Conservation (phyloP, 2,888 invertebrate species). For the Lithophane semibrunnea region DNA sequence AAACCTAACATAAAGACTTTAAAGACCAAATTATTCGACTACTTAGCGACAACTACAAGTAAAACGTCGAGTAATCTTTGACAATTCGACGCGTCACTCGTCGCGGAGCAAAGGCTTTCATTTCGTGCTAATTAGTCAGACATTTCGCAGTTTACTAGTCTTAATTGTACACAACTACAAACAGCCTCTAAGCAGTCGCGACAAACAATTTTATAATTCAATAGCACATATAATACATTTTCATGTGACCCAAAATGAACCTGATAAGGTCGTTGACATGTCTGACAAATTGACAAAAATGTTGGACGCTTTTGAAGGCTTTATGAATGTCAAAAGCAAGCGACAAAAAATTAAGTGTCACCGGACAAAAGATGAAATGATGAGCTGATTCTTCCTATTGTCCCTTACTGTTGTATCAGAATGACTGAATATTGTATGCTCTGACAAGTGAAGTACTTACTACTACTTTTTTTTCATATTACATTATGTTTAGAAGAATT, state of each 20-base stretch:
- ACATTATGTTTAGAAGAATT: not conserved
- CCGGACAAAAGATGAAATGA: not conserved
- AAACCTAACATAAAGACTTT: slow-evolving; percentile 9
- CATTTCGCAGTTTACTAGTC: slow-evolving; percentile 24
- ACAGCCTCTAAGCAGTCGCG: not conserved
- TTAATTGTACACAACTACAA: slow-evolving; percentile 14
- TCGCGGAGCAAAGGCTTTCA: slow-evolving; percentile 37
- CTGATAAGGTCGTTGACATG: slow-evolving; percentile 4
- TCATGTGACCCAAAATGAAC: not conserved
- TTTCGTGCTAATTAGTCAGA: slow-evolving; percentile 52
- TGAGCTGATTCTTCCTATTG: slow-evolving; percentile 4
- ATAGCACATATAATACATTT: not conserved
- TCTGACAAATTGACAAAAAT: slow-evolving; percentile 11
- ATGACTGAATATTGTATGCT: not conserved
- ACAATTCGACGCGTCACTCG: slow-evolving; percentile 39
- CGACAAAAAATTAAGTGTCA: slow-evolving; percentile 1
- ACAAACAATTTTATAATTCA: slow-evolving; percentile 9
- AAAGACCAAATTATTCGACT: not conserved
- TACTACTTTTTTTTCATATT: not conserved
- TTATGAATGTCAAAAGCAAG: not conserved
- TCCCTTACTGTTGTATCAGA: not conserved
- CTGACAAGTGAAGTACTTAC: not conserved
- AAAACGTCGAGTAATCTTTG: slow-evolving; percentile 38
- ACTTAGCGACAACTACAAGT: slow-evolving; percentile 3
- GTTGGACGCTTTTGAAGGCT: not conserved